Evolutionary conservation across 1,140 invertebrate genomes (phyloP), one percentile per base, ranked within the genome.

Genomic region (Ganaspis sp.): DNA sequence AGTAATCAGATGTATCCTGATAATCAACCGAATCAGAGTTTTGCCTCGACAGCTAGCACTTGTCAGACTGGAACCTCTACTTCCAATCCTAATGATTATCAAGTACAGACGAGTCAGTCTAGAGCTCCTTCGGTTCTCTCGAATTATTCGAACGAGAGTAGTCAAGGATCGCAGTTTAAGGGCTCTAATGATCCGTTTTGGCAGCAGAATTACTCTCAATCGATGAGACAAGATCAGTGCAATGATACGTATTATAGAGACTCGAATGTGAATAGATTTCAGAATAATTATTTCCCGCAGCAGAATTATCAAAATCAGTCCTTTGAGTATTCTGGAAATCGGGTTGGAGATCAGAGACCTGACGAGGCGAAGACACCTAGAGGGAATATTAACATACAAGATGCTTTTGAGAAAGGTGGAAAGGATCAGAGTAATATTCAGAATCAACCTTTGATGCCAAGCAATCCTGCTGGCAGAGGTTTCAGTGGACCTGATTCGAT

Each of bases 191-290:
- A 90, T 69, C 83, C 87, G n/a, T 90, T 86, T 49, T 91, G 89
- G 90, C 90, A 90, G 70, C 80, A 86, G 15, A 90, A 88, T 79
- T 91, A 91, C 77, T 86, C 87, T 34, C 86, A 87, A 69, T n/a
- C 85, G 6, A 86, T 86, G 17, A 74, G 82, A 9, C 54, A 85
- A 5, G 86, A 89, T 64, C 86, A 90, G 15, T 88, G 86, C 38
- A 85, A 84, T 26, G 87, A 90, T 70, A 73, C 84, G 0, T 90
- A 90, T 72, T 90, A 86, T 38, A 77, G 86, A 6, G 88, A 89
- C 40, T 74, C 86, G 19, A 81, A 81, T 70, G 69, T 79, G 1
- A 88, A 86, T 81, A 85, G 89, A 58, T 90, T 89, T 79, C 87
- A 87, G 34, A 85, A 79, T 21, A 90, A 88, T 77, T 90, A 90